Base-by-base conservation (phyloP, 2,113 vertebrate genomes). In the Pluvialis apricaria region DNA sequence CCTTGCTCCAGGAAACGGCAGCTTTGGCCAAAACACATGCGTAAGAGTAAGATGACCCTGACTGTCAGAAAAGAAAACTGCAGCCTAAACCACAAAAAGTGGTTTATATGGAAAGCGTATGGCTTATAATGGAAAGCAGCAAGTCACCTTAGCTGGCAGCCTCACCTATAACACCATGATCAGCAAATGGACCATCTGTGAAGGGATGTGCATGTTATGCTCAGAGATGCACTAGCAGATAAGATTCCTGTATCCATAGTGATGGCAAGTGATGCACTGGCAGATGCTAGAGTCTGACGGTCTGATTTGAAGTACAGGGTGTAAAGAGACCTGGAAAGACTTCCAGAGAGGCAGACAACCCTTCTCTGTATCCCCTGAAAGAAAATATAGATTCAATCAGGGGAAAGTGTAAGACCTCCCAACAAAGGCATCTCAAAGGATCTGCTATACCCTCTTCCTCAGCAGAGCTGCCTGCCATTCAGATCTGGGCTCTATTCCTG, bases 11-110 rank as follows among this genome's bases (percentile, higher is more conserved):
- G 34, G 8, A n/a, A 85, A 85, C 38, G 31, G 34, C n/a, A 70
- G 45, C 36, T 42, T 55, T 32, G 62, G 51, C 55, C 32, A 64
- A 69, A 82, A 73, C 28, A 12, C 0, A 0, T 13, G 22, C 3
- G 0, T 17, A 49, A n/a, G 25, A 40, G 26, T 20, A 84, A 52
- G 15, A 42, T 0, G 0, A 81, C 58, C 22, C 36, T 54, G 31
- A 57, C 22, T 38, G 34, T 18, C 72, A 54, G 49, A 42, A 29
- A 40, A 28, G 52, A 69, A 75, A 86, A 80, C 0, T 66, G 68
- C 31, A 88, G 54, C 19, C 76, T 66, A 71, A 82, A 22, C 10
- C 47, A 65, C 61, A 64, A 29, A 17, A 54, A 22, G 18, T 45
- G 45, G 45, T 45, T 45, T 45, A 45, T 45, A 19, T 45, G 45